phyloP scores from a whole-genome alignment of 2,797 vertebrate genomes.

The Acipenser oxyrinchus region DNA sequence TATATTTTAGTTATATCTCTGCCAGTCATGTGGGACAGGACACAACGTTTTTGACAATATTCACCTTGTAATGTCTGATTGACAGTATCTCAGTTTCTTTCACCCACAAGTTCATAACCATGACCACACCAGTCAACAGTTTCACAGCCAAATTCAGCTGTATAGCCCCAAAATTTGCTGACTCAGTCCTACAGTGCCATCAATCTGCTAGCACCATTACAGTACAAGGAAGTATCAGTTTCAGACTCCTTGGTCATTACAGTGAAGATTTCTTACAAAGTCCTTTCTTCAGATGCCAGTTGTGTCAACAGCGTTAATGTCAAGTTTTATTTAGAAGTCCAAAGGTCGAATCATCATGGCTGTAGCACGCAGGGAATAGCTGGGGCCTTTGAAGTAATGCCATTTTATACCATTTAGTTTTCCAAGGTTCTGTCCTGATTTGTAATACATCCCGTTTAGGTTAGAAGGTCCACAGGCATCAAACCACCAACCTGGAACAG shows the following conservation, averaged over 20 bases:
- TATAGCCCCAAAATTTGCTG: no score
- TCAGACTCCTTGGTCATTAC: not conserved
- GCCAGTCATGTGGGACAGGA: no score
- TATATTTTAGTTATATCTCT: no score
- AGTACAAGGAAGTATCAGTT: not conserved
- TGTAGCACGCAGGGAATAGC: constrained; percentile 85
- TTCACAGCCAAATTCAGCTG: no score
- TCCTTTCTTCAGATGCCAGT: not conserved
- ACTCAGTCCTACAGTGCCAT: no score
- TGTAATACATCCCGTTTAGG: constrained; percentile 93
- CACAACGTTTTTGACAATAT: no score
- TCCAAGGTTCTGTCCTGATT: constrained; percentile 83
- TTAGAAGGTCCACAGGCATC: constrained; percentile 95
- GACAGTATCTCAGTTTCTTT: no score
- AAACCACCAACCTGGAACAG: constrained; percentile 87
- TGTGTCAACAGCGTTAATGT: constrained; percentile 1
- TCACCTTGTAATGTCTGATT: no score
- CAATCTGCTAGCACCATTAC: no score
- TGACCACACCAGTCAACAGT: no score
- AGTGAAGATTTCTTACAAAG: not conserved
- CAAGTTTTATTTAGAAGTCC: constrained; percentile 66
- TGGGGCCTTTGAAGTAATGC: constrained; percentile 97
- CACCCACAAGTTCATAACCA: no score
- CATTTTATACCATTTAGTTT: constrained; percentile 97
- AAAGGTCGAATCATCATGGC: constrained; percentile 91